phyloP scores from a whole-genome alignment of 2,113 vertebrate genomes.

The Campylomormyrus tamandua region DNA sequence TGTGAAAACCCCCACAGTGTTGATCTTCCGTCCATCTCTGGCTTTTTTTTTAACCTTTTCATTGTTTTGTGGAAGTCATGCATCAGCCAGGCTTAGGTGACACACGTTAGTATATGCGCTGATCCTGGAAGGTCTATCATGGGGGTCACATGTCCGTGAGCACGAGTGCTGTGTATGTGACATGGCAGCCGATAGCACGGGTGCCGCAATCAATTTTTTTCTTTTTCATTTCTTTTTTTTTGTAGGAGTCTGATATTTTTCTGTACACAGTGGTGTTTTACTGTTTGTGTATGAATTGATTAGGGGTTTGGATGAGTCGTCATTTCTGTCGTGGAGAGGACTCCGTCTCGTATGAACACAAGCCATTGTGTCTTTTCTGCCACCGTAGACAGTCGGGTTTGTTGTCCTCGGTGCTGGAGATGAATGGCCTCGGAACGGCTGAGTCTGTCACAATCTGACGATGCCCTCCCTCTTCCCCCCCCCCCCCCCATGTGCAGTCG shows the following conservation, averaged over 20 bases:
- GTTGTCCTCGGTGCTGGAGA: constrained; percentile 32
- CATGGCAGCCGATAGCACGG: not conserved
- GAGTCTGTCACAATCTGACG: constrained; percentile 49
- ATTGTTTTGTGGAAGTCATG: not conserved
- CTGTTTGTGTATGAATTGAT: not conserved
- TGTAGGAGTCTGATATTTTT: not conserved
- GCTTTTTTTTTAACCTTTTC: not conserved
- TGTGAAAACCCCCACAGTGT: not conserved
- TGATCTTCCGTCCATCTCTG: not conserved
- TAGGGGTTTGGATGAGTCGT: constrained; percentile 28
- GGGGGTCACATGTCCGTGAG: not conserved
- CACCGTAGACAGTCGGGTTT: constrained; percentile 40
- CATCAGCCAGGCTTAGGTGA: not conserved
- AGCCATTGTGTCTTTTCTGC: constrained; percentile 42
- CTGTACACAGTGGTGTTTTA: not conserved
- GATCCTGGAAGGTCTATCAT: not conserved
- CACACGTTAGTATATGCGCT: not conserved
- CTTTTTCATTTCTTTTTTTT: not conserved
- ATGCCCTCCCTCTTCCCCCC: constrained; percentile 31
- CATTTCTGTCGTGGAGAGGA: constrained; percentile 42
- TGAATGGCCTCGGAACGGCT: constrained; percentile 40
- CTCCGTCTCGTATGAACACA: constrained; percentile 31
- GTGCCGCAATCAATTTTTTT: not conserved
- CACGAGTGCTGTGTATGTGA: not conserved
- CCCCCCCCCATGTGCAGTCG: constrained; percentile 63